A percentile compares a stretch with the other conserved stretches of the same genome.
phyloP scores from a whole-genome alignment of 2,888 invertebrate genomes.

The Aleiodes testaceus region DNA sequence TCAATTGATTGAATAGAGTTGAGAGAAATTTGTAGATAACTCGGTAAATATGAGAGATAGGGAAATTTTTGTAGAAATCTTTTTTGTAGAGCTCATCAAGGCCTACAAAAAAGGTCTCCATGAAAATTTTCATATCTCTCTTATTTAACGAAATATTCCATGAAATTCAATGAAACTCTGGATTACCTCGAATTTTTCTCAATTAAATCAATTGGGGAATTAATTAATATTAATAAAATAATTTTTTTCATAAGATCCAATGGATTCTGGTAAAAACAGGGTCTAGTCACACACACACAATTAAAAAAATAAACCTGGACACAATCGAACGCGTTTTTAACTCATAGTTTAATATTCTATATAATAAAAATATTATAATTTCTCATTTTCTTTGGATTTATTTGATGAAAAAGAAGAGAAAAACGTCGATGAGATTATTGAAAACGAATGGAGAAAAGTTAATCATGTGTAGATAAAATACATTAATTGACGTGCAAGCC shows the following conservation, averaged over 20 bases:
- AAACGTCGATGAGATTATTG: constrained; percentile 33
- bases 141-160: background rate
- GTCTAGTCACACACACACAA: constrained; percentile 60
- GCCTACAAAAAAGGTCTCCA: too few relatives aligned
- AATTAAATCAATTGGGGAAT: constrained; percentile 33
- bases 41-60: too few relatives aligned
- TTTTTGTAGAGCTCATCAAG: too few relatives aligned
- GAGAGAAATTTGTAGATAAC: background rate
- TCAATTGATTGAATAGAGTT: constrained; percentile 9
- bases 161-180: constrained; percentile 1
- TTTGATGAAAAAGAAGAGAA: constrained; percentile 23
- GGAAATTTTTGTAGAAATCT: too few relatives aligned
- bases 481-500: background rate
- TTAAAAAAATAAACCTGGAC: constrained; percentile 43
- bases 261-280: constrained; percentile 61
- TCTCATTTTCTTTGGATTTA: constrained; percentile 3
- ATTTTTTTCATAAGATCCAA: constrained; percentile 32
- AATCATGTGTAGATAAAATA: constrained; percentile 1
- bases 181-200: constrained; percentile 17
- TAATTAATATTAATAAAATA: constrained; percentile 30
- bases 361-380: constrained; percentile 27
- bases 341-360: constrained; percentile 44
- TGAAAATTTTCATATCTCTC: background rate
- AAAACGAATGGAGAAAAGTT: constrained; percentile 24
- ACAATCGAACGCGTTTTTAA: constrained; percentile 49